phyloP scores from a whole-genome alignment of 2,888 invertebrate species.

The Acleris sparsana region DNA sequence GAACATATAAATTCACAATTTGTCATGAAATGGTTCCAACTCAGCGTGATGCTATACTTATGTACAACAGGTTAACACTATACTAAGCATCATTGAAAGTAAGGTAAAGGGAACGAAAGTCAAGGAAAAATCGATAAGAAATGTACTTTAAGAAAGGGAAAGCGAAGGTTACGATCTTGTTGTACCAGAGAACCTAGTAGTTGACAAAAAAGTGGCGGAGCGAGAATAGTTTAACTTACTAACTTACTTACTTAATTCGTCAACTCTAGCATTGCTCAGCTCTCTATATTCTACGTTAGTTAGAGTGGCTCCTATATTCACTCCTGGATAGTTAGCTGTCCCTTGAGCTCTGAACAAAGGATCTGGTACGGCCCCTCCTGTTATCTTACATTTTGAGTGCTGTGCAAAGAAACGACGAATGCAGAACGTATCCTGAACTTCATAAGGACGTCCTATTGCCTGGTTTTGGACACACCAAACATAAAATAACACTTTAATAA shows the following conservation, averaged over 20 bases:
- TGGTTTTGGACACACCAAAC: not conserved
- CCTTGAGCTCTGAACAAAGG: constrained; percentile 39
- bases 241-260: no score
- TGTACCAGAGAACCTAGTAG: no score
- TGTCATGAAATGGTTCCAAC: no score
- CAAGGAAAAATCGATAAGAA: no score
- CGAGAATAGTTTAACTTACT: constrained; percentile 43
- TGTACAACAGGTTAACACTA: no score
- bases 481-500: not conserved
- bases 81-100: no score
- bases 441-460: constrained; percentile 34
- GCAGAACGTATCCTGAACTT: constrained; percentile 36
- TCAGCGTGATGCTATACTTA: no score
- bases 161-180: no score
- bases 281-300: constrained; percentile 42
- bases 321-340: constrained; percentile 30
- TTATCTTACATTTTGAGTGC: constrained; percentile 34
- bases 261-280: constrained; percentile 44
- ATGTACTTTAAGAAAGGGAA: no score
- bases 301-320: constrained; percentile 44
- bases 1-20: no score
- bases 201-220: no score
- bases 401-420: constrained; percentile 38
- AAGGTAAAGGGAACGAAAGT: no score
- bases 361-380: constrained; percentile 40